phyloP scores from a whole-genome alignment of 2,888 invertebrate genomes.

The Eurois occulta region DNA sequence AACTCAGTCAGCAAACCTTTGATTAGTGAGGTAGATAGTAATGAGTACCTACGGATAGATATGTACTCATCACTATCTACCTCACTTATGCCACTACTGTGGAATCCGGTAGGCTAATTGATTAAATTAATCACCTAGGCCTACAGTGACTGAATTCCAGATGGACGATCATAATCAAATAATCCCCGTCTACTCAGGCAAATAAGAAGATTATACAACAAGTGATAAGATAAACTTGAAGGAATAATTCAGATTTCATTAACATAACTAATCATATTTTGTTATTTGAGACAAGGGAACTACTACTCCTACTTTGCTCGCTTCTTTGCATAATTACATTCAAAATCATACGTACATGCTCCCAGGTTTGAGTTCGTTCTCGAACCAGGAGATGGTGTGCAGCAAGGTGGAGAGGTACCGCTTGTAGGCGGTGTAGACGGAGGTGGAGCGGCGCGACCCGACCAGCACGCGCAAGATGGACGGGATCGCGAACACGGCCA shows the following conservation, averaged over 20 bases:
- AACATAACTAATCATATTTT: not conserved
- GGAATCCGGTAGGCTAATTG: not conserved
- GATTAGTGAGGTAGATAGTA: not conserved
- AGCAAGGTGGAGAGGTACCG: constrained; percentile 95
- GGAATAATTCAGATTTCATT: not conserved
- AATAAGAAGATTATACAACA: not conserved
- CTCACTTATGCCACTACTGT: too few relatives aligned
- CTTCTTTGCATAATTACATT: not conserved
- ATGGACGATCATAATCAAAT: not conserved
- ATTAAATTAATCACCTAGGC: not conserved
- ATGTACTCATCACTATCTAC: too few relatives aligned
- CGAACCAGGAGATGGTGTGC: constrained; percentile 95
- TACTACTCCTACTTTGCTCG: not conserved
- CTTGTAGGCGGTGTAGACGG: constrained; percentile 92
- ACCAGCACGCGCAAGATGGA: constrained; percentile 93
- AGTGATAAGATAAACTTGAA: not conserved
- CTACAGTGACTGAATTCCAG: not conserved
- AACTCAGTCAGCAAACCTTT: not conserved
- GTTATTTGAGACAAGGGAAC: not conserved
- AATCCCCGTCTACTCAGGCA: not conserved
- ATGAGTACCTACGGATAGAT: not conserved
- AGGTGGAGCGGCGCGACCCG: constrained; percentile 93
- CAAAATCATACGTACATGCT: constrained; percentile 86
- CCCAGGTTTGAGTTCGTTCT: constrained; percentile 91
- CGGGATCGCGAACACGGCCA: constrained; percentile 94